These are phyloP conservation scores for Spodoptera litura DNA, from an alignment of 1,140 invertebrate genomes.

Conservation along the genomic window DNA sequence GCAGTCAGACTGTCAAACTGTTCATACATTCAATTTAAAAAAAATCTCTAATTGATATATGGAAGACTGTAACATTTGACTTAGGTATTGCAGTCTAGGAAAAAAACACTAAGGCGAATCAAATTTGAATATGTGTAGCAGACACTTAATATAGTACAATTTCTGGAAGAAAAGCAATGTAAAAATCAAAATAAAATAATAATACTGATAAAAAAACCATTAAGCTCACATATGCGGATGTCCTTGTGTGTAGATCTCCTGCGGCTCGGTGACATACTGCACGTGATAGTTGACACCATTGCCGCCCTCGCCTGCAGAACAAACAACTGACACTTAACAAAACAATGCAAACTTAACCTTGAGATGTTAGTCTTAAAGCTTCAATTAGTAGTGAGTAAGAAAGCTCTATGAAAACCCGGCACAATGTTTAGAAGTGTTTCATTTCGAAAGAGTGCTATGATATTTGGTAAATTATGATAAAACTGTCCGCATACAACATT, in stretches of 20 bases:
- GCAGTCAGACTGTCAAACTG: too few relatives aligned
- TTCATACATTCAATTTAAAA: too few relatives aligned
- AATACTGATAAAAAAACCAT: neutral
- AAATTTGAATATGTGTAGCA: neutral
- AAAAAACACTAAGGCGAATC: too few relatives aligned
- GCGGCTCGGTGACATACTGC: constrained; percentile 89
- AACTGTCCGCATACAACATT: too few relatives aligned
- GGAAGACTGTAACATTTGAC: too few relatives aligned
- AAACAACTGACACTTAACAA: constrained; percentile 29
- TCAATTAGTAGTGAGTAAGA: too few relatives aligned
- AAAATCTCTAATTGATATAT: too few relatives aligned
- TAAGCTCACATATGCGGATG: constrained; percentile 89
- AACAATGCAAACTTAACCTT: constrained; percentile 4
- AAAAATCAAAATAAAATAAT: constrained; percentile 13
- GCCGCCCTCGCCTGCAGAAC: constrained; percentile 78
- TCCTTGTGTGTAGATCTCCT: constrained; percentile 87
- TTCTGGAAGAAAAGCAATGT: neutral
- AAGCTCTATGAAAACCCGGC: too few relatives aligned
- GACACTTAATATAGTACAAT: neutral
- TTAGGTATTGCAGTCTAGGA: too few relatives aligned
- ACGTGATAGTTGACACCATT: constrained; percentile 88
- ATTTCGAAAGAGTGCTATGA: too few relatives aligned
- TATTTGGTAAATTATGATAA: too few relatives aligned
- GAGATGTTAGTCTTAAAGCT: neutral
- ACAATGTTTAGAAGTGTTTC: too few relatives aligned